A percentile compares a stretch with the other conserved stretches of the same genome.
phyloP scores from a whole-genome alignment of 2,797 vertebrate genomes.

The Acipenser transmontanus region DNA sequence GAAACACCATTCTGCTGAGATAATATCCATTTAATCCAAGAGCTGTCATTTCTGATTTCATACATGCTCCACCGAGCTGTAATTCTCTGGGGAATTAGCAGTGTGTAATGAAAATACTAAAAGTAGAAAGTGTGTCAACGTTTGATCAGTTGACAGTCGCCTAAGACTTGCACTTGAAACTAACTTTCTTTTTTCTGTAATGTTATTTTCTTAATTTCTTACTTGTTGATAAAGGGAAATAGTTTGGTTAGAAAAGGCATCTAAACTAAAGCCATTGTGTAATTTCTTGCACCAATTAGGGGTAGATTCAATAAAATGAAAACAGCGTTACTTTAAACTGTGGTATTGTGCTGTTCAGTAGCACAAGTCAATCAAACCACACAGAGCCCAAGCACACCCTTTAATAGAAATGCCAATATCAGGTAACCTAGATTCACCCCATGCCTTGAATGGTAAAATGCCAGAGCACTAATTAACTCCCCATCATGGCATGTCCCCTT shows the following conservation, averaged over 20 bases:
- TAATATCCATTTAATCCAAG: conserved; percentile 9
- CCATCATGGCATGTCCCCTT: too few relatives aligned
- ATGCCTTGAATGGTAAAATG: too few relatives aligned
- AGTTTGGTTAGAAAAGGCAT: background rate
- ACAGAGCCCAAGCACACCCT: too few relatives aligned
- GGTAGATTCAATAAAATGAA: too few relatives aligned
- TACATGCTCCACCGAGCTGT: conserved; percentile 2
- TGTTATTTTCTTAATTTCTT: background rate
- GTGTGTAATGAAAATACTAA: conserved; percentile 4
- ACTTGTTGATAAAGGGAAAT: background rate
- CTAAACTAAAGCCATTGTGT: too few relatives aligned
- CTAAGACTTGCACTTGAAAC: background rate
- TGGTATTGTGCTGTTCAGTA: too few relatives aligned
- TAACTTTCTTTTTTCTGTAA: background rate
- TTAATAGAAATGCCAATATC: too few relatives aligned
- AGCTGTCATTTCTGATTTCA: conserved; percentile 10
- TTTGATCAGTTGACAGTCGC: conserved; percentile 3
- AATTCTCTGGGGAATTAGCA: conserved; percentile 4
- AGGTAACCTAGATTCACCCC: too few relatives aligned
- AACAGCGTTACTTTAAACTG: too few relatives aligned
- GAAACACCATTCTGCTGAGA: background rate
- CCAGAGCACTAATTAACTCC: too few relatives aligned
- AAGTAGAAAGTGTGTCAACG: conserved; percentile 1
- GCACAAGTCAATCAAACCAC: too few relatives aligned
- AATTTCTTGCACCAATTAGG: too few relatives aligned